Conservation (phyloP, 2,888 invertebrate genomes). For the Hydrotaea cyrtoneurina region DNA sequence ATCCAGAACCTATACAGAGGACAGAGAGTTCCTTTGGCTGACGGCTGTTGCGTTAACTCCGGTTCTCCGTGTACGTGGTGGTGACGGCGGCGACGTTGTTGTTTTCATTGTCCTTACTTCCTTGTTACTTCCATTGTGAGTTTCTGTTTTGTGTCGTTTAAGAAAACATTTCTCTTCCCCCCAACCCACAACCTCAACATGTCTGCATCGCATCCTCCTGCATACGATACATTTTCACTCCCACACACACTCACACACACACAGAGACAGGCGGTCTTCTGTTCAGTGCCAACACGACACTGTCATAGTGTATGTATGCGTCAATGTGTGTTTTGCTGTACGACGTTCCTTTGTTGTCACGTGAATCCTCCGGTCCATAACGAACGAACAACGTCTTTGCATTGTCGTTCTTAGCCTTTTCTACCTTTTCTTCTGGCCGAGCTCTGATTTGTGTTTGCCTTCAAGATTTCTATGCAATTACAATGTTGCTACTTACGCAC, state of each 20-base stretch:
- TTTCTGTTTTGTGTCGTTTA: slow-evolving; percentile 61
- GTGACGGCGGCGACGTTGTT: slow-evolving; percentile 32
- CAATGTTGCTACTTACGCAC: slow-evolving; percentile 56
- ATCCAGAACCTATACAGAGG: neutral
- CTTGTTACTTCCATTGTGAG: slow-evolving; percentile 55
- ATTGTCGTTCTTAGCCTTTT: slow-evolving; percentile 20
- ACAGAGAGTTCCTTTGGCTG: slow-evolving; percentile 14
- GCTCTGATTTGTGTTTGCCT: slow-evolving; percentile 62
- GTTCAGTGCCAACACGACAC: slow-evolving; percentile 15
- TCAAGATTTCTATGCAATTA: slow-evolving; percentile 66
- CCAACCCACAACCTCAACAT: neutral
- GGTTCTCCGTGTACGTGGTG: slow-evolving; percentile 19
- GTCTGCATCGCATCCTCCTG: neutral
- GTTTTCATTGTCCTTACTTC: slow-evolving; percentile 38
- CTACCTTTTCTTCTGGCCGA: slow-evolving; percentile 18
- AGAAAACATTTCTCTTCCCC: slow-evolving; percentile 61
- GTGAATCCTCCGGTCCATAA: slow-evolving; percentile 18
- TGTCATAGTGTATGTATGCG: neutral
- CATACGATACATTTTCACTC: neutral
- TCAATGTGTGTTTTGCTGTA: neutral
- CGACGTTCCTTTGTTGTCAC: slow-evolving; percentile 22
- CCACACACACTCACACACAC: neutral
- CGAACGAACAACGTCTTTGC: slow-evolving; percentile 12
- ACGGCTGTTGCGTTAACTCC: slow-evolving; percentile 39
- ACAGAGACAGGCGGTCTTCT: neutral